Percentiles rank a stretch among this genome's conserved stretches.
phyloP scores from a whole-genome alignment of 2,797 vertebrate genomes.

The Darevskia nairensis region DNA sequence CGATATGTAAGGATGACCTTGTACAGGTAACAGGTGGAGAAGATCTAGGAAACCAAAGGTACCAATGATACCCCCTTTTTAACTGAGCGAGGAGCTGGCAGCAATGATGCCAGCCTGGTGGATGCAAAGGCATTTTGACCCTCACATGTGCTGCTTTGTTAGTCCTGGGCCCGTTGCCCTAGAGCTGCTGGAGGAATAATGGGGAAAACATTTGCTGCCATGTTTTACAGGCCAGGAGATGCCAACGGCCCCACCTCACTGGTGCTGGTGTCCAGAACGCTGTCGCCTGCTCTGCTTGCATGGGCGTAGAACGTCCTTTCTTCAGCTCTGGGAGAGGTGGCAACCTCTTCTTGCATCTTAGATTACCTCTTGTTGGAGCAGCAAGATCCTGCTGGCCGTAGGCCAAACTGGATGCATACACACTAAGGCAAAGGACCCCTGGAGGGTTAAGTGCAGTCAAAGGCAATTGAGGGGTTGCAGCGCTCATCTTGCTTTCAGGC shows the following conservation, averaged over 20 bases:
- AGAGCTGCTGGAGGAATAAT: conserved; percentile 13
- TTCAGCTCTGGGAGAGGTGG: neutral
- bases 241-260: conserved; percentile 10
- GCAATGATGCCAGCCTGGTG: neutral
- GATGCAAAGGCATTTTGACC: conserved; percentile 30
- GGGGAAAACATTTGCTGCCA: conserved; percentile 10
- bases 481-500: too few species aligned
- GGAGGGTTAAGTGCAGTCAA: too few species aligned
- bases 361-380: neutral
- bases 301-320: neutral
- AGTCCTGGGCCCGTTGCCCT: conserved; percentile 38
- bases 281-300: neutral
- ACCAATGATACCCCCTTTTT: neutral
- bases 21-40: neutral
- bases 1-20: neutral
- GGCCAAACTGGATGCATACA: too few species aligned
- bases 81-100: conserved; percentile 25
- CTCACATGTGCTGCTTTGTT: conserved; percentile 24
- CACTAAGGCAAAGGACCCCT: too few species aligned
- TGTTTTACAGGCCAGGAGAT: conserved; percentile 14
- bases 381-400: neutral
- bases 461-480: too few species aligned
- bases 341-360: neutral
- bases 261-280: neutral
- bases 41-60: neutral